Evolutionary conservation across 2,888 invertebrate species (phyloP), one percentile per base, ranked within the genome.

Genomic region (Punctoribates punctum): DNA sequence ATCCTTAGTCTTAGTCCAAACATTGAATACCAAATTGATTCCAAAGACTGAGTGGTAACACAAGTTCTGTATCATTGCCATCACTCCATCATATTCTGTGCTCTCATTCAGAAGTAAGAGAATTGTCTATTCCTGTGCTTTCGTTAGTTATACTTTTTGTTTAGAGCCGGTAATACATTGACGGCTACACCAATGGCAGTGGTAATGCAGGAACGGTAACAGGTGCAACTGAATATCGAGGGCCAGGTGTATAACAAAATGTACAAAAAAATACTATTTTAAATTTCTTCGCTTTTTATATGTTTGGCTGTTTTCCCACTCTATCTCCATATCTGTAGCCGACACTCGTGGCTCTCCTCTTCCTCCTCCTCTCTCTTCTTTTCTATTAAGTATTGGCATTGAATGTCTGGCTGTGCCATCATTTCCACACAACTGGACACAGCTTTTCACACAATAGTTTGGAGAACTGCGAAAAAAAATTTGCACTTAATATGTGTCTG

Each of bases 371-470:
- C 1, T 1, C 42, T 9, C 13, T 42, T 42, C 42, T 42, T 42
- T 42, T 42, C 8, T 42, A 42, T 42, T 42, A 42, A 11, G 11
- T 9, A 9, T 42, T 42, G 42, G 13, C 42, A 13, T 42, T 8
- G 42, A 13, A 13, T 42, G 42, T 25, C 54, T 54, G 54, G 8
- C 54, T 54, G 42, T 13, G 54, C 25, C 17, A 62, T 62, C 62
- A 62, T 62, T 62, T 62, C 15, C 27, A 62, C 62, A 25, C 62
- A 20, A 25, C 29, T 62, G 62, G 62, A 62, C 62, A 62, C 62
- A 62, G 62, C 62, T 62, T 62, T 51, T 51, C 51, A n/a, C n/a
- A 51, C 51, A 51, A 51, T 51, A 51, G 51, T 15, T 13, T 62
- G 29, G 15, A 27, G 25, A 27, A 62, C 4, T 20, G 29, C 1